These are phyloP conservation scores for Chondrosia reniformis DNA, from an alignment of 37 sponge, comb jelly and placozoan genomes.

Conservation along the genomic window DNA sequence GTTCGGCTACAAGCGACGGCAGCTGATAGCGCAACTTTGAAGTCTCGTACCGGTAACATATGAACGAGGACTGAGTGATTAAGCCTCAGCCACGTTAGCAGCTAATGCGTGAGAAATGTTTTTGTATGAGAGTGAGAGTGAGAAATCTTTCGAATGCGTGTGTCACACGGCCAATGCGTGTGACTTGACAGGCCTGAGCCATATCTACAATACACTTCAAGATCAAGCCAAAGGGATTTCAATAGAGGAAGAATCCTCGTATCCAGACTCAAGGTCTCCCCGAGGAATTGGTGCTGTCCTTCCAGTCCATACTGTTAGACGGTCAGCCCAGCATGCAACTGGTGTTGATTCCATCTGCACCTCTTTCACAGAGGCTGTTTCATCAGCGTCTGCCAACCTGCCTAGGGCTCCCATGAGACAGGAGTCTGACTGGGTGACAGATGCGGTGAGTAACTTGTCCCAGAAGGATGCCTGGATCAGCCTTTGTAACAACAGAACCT, in stretches of 20 bases:
- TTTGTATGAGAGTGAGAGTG: no score
- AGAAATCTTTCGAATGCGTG: no score
- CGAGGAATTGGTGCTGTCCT: conserved; percentile 3
- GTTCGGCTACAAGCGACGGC: no score
- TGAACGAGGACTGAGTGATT: no score
- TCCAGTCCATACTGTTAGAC: conserved; percentile 8
- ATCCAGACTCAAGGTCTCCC: conserved; percentile 22
- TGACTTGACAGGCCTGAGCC: no score
- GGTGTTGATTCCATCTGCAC: conserved; percentile 23
- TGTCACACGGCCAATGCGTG: no score
- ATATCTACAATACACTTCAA: conserved; percentile 15
- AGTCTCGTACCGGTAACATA: no score
- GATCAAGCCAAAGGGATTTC: conserved; percentile 15
- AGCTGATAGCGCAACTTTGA: no score
- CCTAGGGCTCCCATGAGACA: conserved; percentile 18
- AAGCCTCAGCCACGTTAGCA: no score
- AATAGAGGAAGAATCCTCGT: not conserved
- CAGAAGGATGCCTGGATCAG: conserved; percentile 12
- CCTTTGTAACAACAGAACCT: conserved; percentile 14
- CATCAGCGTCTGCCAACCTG: conserved; percentile 13
- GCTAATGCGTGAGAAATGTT: no score
- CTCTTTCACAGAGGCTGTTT: conserved; percentile 10
- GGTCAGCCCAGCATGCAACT: conserved; percentile 7
- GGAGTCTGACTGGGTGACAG: conserved; percentile 19
- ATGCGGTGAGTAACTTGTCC: conserved; percentile 18